Evolutionary conservation across 64 coral and sea anemone species (phyloP), one percentile per base, ranked within the genome.

Genomic region (Stichodactyla mertensii): DNA sequence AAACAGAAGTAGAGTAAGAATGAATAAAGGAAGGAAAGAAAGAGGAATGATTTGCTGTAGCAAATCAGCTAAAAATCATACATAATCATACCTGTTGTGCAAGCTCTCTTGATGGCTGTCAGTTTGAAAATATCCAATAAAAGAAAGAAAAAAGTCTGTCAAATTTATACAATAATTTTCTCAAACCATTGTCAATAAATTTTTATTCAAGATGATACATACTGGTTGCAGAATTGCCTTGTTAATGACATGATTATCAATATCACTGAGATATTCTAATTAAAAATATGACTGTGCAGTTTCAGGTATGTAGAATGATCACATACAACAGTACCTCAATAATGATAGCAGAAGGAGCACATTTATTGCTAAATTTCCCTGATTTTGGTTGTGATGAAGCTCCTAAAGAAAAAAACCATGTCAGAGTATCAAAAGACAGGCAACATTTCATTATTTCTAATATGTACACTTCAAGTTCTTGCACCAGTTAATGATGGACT

Each of bases 341-440:
- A n/a, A 98, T 93, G n/a, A 98, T 98, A 20, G 95, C 95, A 36
- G 95, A 98, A 16, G 95, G 95, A 15, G 89, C 84, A 89, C 87
- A 98, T 83, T 51, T 86, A 84, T 98, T 98, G 79, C 52, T 84
- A 83, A 98, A 98, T 52, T 98, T 98, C 12, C 83, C 89, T 61
- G 95, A 52, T 87, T 95, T 95, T 14, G 20, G 57, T 51, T 87
- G 82, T n/a, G 77, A 55, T 66, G 86, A 85, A 85, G 27, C 83
- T 60, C 81, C 89, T 94, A 61, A 84, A 55, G 13, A 57, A 18
- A 57, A 57, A 54, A 78, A 45, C 20, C 20, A 45, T 45, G 36
- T 45, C 36, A 45, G 36, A 45, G 36, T 4, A 45, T 45, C 36
- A 45, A 45, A 60, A 61, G 58, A 61, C 58, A 61, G 11, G 4